Evolutionary conservation across 2,888 invertebrate genomes (phyloP).

Genomic region (Digitonthophagus gazella): DNA sequence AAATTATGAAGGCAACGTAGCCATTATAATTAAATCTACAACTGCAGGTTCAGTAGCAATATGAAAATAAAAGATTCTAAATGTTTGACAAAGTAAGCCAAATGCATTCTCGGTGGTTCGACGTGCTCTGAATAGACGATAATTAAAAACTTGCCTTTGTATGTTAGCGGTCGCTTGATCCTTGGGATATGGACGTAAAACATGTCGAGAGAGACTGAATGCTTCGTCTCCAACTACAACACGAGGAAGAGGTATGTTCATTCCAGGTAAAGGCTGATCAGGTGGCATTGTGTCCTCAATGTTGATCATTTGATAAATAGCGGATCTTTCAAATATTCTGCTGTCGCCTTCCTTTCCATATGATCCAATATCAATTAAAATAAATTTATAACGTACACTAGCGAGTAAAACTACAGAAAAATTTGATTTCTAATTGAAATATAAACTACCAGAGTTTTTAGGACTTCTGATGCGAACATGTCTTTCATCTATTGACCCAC

Average conservation of each 20-base stretch:
- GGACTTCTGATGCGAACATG: slow-evolving; percentile 26
- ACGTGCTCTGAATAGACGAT: no score
- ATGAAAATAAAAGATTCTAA: slow-evolving; percentile 29
- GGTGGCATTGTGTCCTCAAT: background rate
- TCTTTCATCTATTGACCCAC: background rate
- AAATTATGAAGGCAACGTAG: slow-evolving; percentile 17
- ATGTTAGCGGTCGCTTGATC: slow-evolving; percentile 14
- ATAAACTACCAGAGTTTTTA: slow-evolving; percentile 26
- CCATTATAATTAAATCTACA: slow-evolving; percentile 17
- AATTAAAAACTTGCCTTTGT: slow-evolving; percentile 14
- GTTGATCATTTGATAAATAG: slow-evolving; percentile 12
- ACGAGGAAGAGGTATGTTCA: slow-evolving; percentile 18
- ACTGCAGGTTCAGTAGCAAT: slow-evolving; percentile 16
- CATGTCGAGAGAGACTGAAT: slow-evolving; percentile 21
- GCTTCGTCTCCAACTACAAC: slow-evolving; percentile 33
- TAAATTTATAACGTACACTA: slow-evolving; percentile 33
- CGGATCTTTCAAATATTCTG: slow-evolving; percentile 27
- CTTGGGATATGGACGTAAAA: slow-evolving; percentile 29
- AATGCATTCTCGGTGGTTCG: slow-evolving; percentile 33
- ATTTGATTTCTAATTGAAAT: slow-evolving; percentile 28
- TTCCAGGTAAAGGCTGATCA: slow-evolving; percentile 5
- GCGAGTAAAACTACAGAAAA: slow-evolving; percentile 35
- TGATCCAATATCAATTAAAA: slow-evolving; percentile 31
- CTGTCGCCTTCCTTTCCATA: slow-evolving; percentile 31
- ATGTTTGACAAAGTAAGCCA: slow-evolving; percentile 29